Conservation (phyloP, 2,113 vertebrate species). For the Arothron firmamentum region DNA sequence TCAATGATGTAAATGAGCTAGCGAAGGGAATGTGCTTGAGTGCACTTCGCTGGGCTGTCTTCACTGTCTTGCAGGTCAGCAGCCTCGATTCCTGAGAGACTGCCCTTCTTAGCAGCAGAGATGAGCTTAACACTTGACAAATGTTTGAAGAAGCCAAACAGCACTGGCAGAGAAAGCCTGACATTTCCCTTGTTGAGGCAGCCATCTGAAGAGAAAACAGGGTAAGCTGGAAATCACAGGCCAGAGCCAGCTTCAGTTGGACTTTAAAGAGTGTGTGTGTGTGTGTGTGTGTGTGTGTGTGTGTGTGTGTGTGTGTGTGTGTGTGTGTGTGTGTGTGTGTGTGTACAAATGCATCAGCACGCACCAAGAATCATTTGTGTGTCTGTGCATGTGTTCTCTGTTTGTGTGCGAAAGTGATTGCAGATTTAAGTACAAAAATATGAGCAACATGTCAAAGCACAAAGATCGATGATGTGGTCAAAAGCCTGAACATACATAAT, state of each 20-base stretch:
- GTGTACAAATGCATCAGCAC: conserved; percentile 15
- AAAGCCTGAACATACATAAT: conserved; percentile 39
- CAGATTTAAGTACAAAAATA: conserved; percentile 35
- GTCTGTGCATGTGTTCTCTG: conserved; percentile 9
- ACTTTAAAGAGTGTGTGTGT: conserved; percentile 48
- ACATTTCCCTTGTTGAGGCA: conserved; percentile 58
- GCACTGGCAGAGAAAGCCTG: conserved; percentile 45
- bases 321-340: conserved; percentile 7
- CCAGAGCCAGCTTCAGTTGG: conserved; percentile 40
- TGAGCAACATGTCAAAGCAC: conserved; percentile 29
- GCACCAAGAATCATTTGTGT: conserved; percentile 2
- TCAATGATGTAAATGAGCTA: conserved; percentile 52
- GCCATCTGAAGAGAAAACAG: conserved; percentile 60
- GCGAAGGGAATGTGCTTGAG: conserved; percentile 57
- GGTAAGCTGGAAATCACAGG: conserved; percentile 43
- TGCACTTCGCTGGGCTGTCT: conserved; percentile 60
- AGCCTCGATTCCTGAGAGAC: conserved; percentile 57
- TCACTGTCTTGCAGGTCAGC: conserved; percentile 57
- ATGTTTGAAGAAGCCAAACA: conserved; percentile 70
- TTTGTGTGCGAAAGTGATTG: conserved; percentile 19
- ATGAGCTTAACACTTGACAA: conserved; percentile 71
- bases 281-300: conserved; percentile 9
- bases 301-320: conserved; percentile 10
- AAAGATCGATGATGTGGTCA: conserved; percentile 36
- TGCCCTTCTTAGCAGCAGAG: conserved; percentile 59